Evolutionary conservation across 2,888 invertebrate species (phyloP).

Genomic region (Trichogramma evanescens): DNA sequence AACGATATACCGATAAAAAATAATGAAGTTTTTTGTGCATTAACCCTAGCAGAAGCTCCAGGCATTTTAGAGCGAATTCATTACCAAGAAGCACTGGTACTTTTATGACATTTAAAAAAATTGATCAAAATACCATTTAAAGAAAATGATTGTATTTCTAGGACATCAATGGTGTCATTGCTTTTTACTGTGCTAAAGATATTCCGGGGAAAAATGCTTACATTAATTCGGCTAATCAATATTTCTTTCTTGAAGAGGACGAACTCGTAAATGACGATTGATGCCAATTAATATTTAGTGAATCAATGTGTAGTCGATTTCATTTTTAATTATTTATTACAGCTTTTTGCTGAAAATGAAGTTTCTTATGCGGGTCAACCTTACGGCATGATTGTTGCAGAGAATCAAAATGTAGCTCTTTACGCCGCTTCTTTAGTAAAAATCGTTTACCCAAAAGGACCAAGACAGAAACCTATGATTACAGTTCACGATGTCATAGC

Average conservation of each 20-base stretch:
- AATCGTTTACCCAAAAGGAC: slow-evolving; percentile 6
- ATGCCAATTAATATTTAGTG: neutral
- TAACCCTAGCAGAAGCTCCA: slow-evolving; percentile 51
- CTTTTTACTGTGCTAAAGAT: slow-evolving; percentile 60
- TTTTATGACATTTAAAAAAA: neutral
- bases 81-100: slow-evolving; percentile 59
- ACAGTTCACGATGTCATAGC: slow-evolving; percentile 35
- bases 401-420: slow-evolving; percentile 53
- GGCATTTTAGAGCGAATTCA: slow-evolving; percentile 60
- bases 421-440: slow-evolving; percentile 48
- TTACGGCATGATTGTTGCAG: slow-evolving; percentile 67
- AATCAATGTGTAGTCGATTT: neutral
- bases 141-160: slow-evolving; percentile 37
- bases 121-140: neutral
- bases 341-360: slow-evolving; percentile 38
- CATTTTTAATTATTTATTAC: neutral
- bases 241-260: neutral
- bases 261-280: slow-evolving; percentile 1
- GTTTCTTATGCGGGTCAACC: slow-evolving; percentile 68
- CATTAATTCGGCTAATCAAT: neutral
- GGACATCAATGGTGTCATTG: slow-evolving; percentile 59
- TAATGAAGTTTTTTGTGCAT: slow-evolving; percentile 65
- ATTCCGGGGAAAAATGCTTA: slow-evolving; percentile 59
- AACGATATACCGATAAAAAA: slow-evolving; percentile 64
- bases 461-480: slow-evolving; percentile 34